Percentiles rank a stretch among this genome's conserved stretches.
These are phyloP conservation scores for Hydrozoanthus tunicans DNA, from an alignment of 64 coral and sea anemone species.

Conservation along the genomic window DNA sequence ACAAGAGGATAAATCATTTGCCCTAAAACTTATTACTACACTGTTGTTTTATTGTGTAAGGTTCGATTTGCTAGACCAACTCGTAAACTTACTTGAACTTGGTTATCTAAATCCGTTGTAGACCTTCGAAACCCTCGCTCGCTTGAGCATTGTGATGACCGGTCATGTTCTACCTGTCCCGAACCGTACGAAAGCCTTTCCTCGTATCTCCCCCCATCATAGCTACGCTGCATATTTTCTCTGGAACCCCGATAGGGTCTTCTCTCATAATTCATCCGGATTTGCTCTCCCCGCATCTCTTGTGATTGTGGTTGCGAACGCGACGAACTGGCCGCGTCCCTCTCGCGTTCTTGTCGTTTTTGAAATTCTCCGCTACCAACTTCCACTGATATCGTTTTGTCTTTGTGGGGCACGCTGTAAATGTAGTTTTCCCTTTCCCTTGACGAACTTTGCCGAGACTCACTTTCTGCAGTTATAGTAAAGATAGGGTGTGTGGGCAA, in stretches of 20 bases:
- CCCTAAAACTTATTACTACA: constrained; percentile 39
- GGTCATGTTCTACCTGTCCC: constrained; percentile 34
- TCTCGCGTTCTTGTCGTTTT: constrained; percentile 16
- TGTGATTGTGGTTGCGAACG: constrained; percentile 45
- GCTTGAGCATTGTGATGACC: constrained; percentile 43
- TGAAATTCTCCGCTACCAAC: constrained; percentile 22
- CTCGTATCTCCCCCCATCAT: constrained; percentile 49
- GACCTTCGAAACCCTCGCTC: constrained; percentile 47
- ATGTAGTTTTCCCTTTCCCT: constrained; percentile 13
- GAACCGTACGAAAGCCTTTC: background rate
- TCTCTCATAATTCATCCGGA: constrained; percentile 29
- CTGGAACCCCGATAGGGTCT: constrained; percentile 20
- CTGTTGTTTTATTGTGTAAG: background rate
- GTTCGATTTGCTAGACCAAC: constrained; percentile 21
- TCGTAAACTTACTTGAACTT: constrained; percentile 30
- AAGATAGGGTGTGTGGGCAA: constrained; percentile 55
- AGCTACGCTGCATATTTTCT: constrained; percentile 39
- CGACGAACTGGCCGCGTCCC: constrained; percentile 3
- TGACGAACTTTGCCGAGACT: constrained; percentile 19
- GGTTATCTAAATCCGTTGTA: constrained; percentile 8
- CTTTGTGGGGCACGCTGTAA: constrained; percentile 48
- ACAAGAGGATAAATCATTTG: constrained; percentile 40
- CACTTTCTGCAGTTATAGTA: constrained; percentile 59
- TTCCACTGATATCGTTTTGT: background rate
- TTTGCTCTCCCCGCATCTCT: constrained; percentile 44